These are phyloP conservation scores for Chrosomus eos DNA, from an alignment of 2,797 vertebrate genomes.

Conservation along the genomic window DNA sequence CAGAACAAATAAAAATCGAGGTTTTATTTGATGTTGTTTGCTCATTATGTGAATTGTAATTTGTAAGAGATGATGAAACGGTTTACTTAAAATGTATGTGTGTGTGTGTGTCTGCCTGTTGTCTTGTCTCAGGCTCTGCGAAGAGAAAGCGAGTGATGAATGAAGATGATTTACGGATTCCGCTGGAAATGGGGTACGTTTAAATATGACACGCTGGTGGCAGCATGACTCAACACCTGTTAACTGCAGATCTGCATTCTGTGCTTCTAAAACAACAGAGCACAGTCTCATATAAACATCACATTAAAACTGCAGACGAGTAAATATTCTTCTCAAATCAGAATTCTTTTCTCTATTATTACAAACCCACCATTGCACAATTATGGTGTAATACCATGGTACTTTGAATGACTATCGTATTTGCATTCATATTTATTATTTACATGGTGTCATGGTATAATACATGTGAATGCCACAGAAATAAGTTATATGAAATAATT, in stretches of 20 bases:
- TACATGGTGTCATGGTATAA: background rate
- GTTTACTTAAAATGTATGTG: conserved; percentile 27
- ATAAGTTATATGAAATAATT: background rate
- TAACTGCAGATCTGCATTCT: conserved; percentile 31
- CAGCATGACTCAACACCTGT: conserved; percentile 45
- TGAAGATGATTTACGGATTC: conserved; percentile 90
- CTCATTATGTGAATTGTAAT: conserved; percentile 18
- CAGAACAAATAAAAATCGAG: background rate
- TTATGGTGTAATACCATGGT: background rate
- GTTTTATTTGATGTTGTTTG: conserved; percentile 32
- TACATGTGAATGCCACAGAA: background rate
- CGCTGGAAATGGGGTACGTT: conserved; percentile 94
- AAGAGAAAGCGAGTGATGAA: conserved; percentile 93
- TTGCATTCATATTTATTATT: background rate
- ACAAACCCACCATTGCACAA: background rate
- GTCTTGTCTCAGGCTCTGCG: conserved; percentile 80
- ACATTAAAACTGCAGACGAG: conserved; percentile 40
- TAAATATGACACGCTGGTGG: conserved; percentile 41
- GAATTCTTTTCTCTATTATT: background rate
- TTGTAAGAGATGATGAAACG: background rate
- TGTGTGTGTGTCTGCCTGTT: conserved; percentile 20
- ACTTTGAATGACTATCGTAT: background rate
- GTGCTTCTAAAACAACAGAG: background rate
- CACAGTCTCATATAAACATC: background rate
- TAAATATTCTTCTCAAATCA: background rate